Conservation (phyloP, 2,888 invertebrate genomes). For the Cremastinae sp. region DNA sequence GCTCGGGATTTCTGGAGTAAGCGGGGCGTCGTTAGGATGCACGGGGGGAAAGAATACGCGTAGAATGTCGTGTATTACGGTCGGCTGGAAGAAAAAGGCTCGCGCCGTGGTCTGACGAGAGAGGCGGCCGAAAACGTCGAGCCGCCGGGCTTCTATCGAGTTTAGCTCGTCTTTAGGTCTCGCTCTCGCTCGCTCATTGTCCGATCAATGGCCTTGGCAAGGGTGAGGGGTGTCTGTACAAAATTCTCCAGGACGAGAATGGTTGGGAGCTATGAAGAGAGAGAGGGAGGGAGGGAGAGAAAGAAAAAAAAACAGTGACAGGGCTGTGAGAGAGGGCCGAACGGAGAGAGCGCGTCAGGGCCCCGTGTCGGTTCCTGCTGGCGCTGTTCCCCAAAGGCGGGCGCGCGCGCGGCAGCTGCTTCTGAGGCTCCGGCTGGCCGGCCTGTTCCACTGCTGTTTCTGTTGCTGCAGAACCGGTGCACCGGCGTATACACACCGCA, state of each 20-base stretch:
- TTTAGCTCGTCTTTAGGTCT: constrained; percentile 18
- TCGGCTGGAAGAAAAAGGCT: constrained; percentile 29
- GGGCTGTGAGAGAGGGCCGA: constrained; percentile 46
- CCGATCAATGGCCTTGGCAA: constrained; percentile 58
- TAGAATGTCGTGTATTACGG: constrained; percentile 51
- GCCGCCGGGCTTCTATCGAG: constrained; percentile 53
- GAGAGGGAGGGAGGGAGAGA: constrained; percentile 5
- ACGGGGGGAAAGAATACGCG: constrained; percentile 33
- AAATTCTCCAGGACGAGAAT: constrained; percentile 41
- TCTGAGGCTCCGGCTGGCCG: constrained; percentile 50
- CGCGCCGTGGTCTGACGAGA: constrained; percentile 42
- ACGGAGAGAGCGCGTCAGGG: constrained; percentile 58
- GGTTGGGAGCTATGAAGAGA: constrained; percentile 19
- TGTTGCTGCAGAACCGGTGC: constrained; percentile 64
- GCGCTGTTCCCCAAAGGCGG: constrained; percentile 63
- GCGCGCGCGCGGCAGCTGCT: constrained; percentile 66
- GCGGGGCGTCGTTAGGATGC: too few species aligned
- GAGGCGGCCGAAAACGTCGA: constrained; percentile 54
- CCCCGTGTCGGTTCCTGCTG: constrained; percentile 58
- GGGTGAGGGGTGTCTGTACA: constrained; percentile 57
- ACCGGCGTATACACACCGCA: too few species aligned
- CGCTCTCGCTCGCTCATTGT: constrained; percentile 34
- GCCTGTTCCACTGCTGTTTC: constrained; percentile 50
- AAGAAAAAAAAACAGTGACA: constrained; percentile 16
- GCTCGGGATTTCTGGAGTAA: too few species aligned